These are phyloP conservation scores for Nasonia oneida DNA, from an alignment of 2,888 invertebrate genomes.

Conservation along the genomic window DNA sequence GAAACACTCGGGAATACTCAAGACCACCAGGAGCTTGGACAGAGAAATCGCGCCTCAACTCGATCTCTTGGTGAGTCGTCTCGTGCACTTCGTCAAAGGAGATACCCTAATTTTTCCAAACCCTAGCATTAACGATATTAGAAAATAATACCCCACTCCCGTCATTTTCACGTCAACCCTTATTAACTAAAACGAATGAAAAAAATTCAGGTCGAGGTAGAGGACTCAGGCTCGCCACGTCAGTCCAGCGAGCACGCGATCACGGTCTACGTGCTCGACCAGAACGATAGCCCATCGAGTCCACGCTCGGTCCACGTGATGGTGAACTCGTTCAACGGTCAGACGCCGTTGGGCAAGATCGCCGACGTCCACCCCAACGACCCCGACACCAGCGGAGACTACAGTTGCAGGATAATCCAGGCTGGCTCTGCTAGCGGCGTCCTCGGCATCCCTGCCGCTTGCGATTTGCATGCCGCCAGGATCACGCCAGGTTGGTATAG, in stretches of 20 bases:
- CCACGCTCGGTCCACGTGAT: conserved; percentile 90
- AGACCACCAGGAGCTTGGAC: conserved; percentile 89
- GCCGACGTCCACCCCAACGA: conserved; percentile 96
- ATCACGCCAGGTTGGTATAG: conserved; percentile 82
- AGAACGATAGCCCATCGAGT: conserved; percentile 94
- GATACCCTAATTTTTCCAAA: neutral
- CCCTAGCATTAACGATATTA: neutral
- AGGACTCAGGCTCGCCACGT: conserved; percentile 92
- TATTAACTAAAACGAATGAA: neutral
- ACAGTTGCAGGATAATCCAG: conserved; percentile 90
- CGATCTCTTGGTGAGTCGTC: conserved; percentile 82
- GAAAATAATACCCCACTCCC: neutral
- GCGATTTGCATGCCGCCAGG: conserved; percentile 88
- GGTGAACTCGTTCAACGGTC: conserved; percentile 88
- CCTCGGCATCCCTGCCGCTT: conserved; percentile 87
- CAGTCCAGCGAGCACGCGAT: conserved; percentile 91
- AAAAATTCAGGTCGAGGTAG: conserved; percentile 85
- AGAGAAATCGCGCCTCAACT: conserved; percentile 89
- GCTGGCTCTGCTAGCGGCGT: conserved; percentile 81
- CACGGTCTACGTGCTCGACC: conserved; percentile 88
- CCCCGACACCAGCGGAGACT: conserved; percentile 93
- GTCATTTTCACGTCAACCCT: neutral
- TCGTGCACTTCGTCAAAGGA: neutral
- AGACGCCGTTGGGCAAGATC: conserved; percentile 89
- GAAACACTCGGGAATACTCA: conserved; percentile 89